Evolutionary conservation across 1,140 invertebrate genomes (phyloP).

Genomic region (Coptotermes formosanus): DNA sequence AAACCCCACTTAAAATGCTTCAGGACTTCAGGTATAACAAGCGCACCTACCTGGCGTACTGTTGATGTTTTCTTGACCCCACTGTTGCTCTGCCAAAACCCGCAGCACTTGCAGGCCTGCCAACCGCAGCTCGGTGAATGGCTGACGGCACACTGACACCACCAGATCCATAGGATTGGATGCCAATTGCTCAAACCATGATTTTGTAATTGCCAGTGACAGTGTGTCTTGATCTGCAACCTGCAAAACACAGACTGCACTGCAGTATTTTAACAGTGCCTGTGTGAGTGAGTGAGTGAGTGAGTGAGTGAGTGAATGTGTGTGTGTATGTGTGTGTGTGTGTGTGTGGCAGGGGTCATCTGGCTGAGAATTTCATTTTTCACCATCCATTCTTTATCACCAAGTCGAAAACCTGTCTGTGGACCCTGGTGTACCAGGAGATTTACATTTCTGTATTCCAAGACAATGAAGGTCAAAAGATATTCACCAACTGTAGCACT

Average conservation of each 20-base stretch:
- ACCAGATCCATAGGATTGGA: slow-evolving; percentile 56
- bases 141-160: slow-evolving; percentile 57
- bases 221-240: slow-evolving; percentile 14
- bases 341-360: too few relatives aligned
- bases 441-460: too few relatives aligned
- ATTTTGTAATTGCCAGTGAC: background rate
- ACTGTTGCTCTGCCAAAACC: slow-evolving; percentile 54
- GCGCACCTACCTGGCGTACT: slow-evolving; percentile 49
- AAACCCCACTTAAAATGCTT: background rate
- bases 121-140: slow-evolving; percentile 60
- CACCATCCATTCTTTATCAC: too few relatives aligned
- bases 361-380: too few relatives aligned
- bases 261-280: too few relatives aligned
- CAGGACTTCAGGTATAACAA: background rate
- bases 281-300: too few relatives aligned
- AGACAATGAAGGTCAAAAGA: too few relatives aligned
- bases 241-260: background rate
- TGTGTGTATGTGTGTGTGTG: too few relatives aligned
- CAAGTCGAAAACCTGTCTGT: too few relatives aligned
- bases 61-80: slow-evolving; percentile 63
- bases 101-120: slow-evolving; percentile 54
- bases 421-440: too few relatives aligned
- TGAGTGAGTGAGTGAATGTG: too few relatives aligned
- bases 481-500: too few relatives aligned
- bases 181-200: slow-evolving; percentile 58